Conservation (phyloP, 2,888 invertebrate species). For the Diaphora mendica region DNA sequence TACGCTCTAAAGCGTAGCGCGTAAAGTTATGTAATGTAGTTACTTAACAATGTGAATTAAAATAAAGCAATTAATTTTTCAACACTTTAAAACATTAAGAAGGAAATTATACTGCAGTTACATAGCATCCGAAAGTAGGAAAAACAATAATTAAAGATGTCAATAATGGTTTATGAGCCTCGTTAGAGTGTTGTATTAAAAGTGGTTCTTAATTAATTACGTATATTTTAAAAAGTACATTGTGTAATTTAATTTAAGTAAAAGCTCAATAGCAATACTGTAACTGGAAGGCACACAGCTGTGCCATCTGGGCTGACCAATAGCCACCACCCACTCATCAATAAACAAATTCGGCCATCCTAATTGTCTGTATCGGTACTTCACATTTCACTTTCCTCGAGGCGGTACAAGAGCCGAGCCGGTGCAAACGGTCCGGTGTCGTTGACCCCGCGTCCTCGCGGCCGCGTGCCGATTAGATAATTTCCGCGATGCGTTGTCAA, state of each 20-base stretch:
- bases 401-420: constrained; percentile 58
- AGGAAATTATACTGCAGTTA: background rate
- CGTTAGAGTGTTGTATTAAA: background rate
- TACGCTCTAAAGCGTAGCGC: background rate
- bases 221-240: constrained; percentile 18
- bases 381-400: constrained; percentile 83
- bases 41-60: background rate
- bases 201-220: constrained; percentile 12
- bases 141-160: background rate
- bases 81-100: background rate
- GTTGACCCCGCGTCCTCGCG: constrained; percentile 81
- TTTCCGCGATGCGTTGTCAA: constrained; percentile 85
- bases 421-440: constrained; percentile 74
- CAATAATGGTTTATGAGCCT: background rate
- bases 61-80: background rate
- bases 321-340: constrained; percentile 55
- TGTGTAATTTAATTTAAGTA: constrained; percentile 26
- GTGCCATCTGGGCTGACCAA: constrained; percentile 23
- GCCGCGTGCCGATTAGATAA: constrained; percentile 86
- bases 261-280: constrained; percentile 29
- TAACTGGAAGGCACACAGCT: constrained; percentile 43
- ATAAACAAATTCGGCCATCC: constrained; percentile 70
- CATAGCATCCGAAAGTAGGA: background rate
- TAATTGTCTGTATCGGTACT: constrained; percentile 64
- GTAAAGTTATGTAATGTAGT: background rate